Base-by-base conservation (phyloP, 2,888 invertebrate species). In the Eudasyphora cyanicolor region DNA sequence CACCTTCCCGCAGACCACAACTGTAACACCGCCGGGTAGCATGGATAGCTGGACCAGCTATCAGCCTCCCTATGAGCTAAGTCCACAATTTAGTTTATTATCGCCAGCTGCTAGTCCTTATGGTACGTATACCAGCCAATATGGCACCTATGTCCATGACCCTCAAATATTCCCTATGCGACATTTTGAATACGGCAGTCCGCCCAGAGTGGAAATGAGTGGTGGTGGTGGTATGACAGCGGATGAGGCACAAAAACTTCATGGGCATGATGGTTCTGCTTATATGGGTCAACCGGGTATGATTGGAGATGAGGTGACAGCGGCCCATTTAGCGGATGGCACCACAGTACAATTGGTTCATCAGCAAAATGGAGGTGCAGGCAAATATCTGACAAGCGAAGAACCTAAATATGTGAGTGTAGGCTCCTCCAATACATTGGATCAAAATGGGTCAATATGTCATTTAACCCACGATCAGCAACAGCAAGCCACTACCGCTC, bases 31-130 rank as follows among this genome's bases (percentile, higher is more conserved):
- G 86, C 92, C 93, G 80, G 93, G 95, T 81, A 95, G 96, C 1
- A 95, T 96, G 0, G 96, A 96, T 89, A 95, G 96, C 70, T 97
- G 96, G 96, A 95, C 95, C 0, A 92, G 91, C 86, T 96, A 96
- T 89, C 95, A 96, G 86, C 94, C 96, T 49, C 95, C 96, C 0
- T 96, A 96, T 90, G 96, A 96, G 88, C 91, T 96, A 17, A 95
- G 95, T 21, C 95, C 96, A 10, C 97, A 97, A 89, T 92, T 95
- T 79, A 95, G 95, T 89, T 92, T 97, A 42, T 92, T 96, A 45
- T 96, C 96, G 77, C 95, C 96, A 0, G 94, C 95, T 64, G 93
- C 94, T 70, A 93, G 94, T 82, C 94, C 94, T 0, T 95, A 95
- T 85, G 94, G 95, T 12, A 94, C 93, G 64, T 95, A 95, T 88